Conservation (phyloP, 2,888 invertebrate genomes). For the Sarcophaga subvicina region DNA sequence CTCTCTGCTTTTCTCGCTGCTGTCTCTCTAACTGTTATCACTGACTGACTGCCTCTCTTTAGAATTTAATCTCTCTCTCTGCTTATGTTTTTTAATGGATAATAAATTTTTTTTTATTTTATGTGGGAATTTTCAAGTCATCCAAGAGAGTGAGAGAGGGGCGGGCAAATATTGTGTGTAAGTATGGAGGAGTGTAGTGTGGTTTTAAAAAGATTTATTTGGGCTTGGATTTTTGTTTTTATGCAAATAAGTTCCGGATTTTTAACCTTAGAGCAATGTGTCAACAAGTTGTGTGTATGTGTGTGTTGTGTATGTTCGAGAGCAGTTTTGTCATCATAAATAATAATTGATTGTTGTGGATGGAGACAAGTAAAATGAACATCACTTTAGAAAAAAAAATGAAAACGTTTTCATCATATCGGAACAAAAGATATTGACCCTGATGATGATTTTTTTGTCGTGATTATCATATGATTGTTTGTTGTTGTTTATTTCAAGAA, state of each 20-base stretch:
- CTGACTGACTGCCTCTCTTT: no score
- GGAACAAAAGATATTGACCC: conserved; percentile 50
- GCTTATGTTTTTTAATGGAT: conserved; percentile 19
- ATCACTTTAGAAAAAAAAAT: conserved; percentile 40
- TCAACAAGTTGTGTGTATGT: conserved; percentile 20
- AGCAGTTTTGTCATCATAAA: conserved; percentile 15
- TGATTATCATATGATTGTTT: conserved; percentile 24
- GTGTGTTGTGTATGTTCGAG: background rate
- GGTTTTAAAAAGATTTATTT: conserved; percentile 22
- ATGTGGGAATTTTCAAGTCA: conserved; percentile 52
- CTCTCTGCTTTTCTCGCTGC: background rate
- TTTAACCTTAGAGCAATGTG: conserved; percentile 57
- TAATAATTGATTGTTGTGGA: conserved; percentile 10
- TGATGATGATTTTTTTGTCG: conserved; percentile 34
- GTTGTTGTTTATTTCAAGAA: conserved; percentile 4
- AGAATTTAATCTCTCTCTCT: background rate
- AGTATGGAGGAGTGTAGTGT: conserved; percentile 12
- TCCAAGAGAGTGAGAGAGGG: conserved; percentile 3
- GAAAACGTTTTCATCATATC: conserved; percentile 28
- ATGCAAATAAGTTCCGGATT: conserved; percentile 68
- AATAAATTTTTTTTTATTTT: conserved; percentile 9
- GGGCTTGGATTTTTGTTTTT: conserved; percentile 42
- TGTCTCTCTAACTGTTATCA: background rate
- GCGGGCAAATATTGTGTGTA: conserved; percentile 25
- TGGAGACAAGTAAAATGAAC: conserved; percentile 56